Base-by-base conservation (phyloP, 1,140 invertebrate species). In the Zaprionus taronus region DNA sequence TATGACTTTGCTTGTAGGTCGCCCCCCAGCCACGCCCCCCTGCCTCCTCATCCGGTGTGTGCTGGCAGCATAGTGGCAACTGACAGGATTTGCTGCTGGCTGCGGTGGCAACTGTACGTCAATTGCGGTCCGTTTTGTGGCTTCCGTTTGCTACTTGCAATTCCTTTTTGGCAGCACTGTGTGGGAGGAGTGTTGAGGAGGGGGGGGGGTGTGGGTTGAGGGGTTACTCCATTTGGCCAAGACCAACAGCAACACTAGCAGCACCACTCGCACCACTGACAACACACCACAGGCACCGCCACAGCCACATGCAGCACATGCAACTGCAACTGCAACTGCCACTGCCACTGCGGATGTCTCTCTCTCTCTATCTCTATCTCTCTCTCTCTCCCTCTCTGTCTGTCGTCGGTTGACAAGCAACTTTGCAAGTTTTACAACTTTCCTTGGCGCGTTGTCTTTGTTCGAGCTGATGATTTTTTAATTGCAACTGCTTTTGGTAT, bases 1-100 rank as follows among this genome's bases (percentile, higher is more conserved):
- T 81, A 84, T 89, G 84, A 89, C 84, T 90, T 89, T 90, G 81
- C 84, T 84, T 84, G 85, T 85, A 84, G 85, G 81, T 84, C 81
- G 84, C 72, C 76, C 76, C 38, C 41, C 20, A 11, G 31, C 6
- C 22, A 15, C 63, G 14, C 28, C 12, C 14, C 7, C 15, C 22
- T 17, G 0, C 4, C 26, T 17, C 11, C 20, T 49, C 14, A 22
- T 38, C 34, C 20, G 41, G 15, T 47, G n/a, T 47, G 4, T 38
- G 36, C 41, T n/a, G n/a, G n/a, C 17, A n/a, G 41, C 41, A 34
- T 34, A 17, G 41, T 47, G 41, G 41, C 41, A 47, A 20, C 41
- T 47, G 66, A 49, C 41, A 51, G 66, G 66, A 69, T 69, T 60
- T 61, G 26, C 57, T 53, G 51, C 41, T 38, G 55, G 44, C 61